phyloP scores from a whole-genome alignment of 2,797 vertebrate species.

The Sebastes hopkinsi region DNA sequence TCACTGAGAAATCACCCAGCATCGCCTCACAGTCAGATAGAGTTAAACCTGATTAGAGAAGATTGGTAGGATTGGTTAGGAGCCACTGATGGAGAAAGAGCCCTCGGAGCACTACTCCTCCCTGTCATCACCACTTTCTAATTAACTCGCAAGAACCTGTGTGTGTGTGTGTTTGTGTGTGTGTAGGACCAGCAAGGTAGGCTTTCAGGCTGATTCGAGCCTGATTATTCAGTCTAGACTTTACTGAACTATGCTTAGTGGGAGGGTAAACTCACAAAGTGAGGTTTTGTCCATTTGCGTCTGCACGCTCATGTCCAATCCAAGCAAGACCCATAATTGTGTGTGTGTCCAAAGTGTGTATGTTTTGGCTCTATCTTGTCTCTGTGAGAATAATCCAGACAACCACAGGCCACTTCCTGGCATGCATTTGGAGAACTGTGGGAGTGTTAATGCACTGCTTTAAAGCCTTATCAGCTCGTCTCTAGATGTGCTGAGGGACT shows the following conservation, averaged over 20 bases:
- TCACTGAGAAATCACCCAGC: constrained; percentile 41
- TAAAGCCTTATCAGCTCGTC: neutral
- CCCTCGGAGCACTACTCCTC: constrained; percentile 9
- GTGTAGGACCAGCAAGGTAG: neutral
- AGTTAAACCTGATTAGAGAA: constrained; percentile 66
- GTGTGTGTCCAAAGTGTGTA: neutral
- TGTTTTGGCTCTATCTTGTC: neutral
- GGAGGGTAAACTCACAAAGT: too few species aligned
- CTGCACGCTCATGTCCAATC: neutral
- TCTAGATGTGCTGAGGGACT: neutral
- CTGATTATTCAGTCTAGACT: constrained; percentile 31
- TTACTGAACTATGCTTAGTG: neutral
- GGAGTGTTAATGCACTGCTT: neutral
- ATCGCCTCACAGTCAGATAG: constrained; percentile 24
- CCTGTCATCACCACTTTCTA: constrained; percentile 36
- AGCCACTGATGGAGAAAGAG: constrained; percentile 51
- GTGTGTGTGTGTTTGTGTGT: neutral
- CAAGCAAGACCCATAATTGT: neutral
- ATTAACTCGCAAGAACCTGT: constrained; percentile 33
- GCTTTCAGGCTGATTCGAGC: neutral
- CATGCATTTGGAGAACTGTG: neutral
- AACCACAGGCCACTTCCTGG: neutral
- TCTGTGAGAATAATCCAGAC: neutral
- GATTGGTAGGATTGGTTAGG: constrained; percentile 53
- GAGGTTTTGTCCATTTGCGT: too few species aligned